Evolutionary conservation across 2,888 invertebrate species (phyloP).

Genomic region (Limenitis camilla): DNA sequence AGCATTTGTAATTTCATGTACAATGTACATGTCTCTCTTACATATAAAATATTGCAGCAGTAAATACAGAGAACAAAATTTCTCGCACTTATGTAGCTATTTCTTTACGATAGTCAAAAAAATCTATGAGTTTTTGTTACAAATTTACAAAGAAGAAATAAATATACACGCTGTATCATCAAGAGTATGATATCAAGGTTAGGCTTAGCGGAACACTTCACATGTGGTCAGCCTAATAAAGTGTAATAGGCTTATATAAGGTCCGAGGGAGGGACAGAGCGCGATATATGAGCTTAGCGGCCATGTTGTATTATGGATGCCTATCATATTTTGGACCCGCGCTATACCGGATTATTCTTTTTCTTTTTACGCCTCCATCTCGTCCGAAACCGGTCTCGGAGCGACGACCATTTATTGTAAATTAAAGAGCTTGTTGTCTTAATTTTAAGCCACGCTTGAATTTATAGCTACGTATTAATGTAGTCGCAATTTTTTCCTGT

Average conservation of each 20-base stretch:
- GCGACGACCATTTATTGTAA: constrained; percentile 74
- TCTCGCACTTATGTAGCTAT: too few species aligned
- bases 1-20: too few species aligned
- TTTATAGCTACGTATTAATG: constrained; percentile 70
- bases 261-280: constrained; percentile 47
- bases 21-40: too few species aligned
- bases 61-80: too few species aligned
- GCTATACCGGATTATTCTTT: constrained; percentile 71
- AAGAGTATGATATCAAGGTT: constrained; percentile 74
- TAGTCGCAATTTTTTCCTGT: constrained; percentile 60
- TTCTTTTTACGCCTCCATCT: constrained; percentile 68
- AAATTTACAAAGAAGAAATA: too few species aligned
- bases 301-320: constrained; percentile 75
- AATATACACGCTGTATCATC: constrained; percentile 49
- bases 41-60: too few species aligned
- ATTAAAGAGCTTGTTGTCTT: constrained; percentile 76
- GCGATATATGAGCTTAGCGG: constrained; percentile 66
- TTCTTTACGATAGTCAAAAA: too few species aligned
- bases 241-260: constrained; percentile 53
- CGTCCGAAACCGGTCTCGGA: constrained; percentile 62
- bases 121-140: too few species aligned
- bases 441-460: constrained; percentile 73
- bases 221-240: constrained; percentile 75
- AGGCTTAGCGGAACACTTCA: constrained; percentile 75
- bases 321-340: constrained; percentile 75